phyloP scores from a whole-genome alignment of 2,113 vertebrate genomes.

The Geococcyx californianus region DNA sequence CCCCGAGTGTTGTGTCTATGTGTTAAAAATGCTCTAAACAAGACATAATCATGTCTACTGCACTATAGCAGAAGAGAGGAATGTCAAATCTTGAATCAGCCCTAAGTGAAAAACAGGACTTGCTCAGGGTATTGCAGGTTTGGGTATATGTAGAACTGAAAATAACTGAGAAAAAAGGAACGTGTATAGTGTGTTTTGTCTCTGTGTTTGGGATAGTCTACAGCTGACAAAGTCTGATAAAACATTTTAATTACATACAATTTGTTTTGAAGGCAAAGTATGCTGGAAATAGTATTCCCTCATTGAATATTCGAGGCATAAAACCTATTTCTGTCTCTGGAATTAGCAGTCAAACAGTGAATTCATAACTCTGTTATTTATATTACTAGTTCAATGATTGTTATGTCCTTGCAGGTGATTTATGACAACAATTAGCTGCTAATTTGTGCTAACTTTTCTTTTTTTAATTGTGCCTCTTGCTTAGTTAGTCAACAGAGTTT shows the following conservation, averaged over 20 bases:
- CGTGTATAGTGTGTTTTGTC: background rate
- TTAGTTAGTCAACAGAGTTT: background rate
- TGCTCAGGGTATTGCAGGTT: fast-evolving
- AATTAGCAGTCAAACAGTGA: background rate
- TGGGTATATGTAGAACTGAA: background rate
- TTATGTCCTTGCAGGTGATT: background rate
- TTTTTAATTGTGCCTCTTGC: background rate
- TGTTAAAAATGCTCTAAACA: background rate
- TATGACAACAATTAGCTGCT: background rate
- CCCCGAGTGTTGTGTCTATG: background rate
- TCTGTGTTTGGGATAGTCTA: background rate
- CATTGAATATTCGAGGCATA: background rate
- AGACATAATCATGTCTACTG: background rate
- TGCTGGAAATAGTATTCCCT: background rate
- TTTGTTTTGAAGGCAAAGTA: background rate
- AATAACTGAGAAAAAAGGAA: background rate
- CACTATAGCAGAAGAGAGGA: background rate
- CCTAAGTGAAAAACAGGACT: background rate
- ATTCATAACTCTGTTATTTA: background rate
- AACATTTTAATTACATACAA: background rate
- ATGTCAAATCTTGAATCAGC: background rate
- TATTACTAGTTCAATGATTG: background rate
- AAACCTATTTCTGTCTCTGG: background rate
- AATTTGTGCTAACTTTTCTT: background rate
- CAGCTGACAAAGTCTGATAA: background rate